Evolutionary conservation across 2,888 invertebrate genomes (phyloP).

Genomic region (Lutraria lutraria): DNA sequence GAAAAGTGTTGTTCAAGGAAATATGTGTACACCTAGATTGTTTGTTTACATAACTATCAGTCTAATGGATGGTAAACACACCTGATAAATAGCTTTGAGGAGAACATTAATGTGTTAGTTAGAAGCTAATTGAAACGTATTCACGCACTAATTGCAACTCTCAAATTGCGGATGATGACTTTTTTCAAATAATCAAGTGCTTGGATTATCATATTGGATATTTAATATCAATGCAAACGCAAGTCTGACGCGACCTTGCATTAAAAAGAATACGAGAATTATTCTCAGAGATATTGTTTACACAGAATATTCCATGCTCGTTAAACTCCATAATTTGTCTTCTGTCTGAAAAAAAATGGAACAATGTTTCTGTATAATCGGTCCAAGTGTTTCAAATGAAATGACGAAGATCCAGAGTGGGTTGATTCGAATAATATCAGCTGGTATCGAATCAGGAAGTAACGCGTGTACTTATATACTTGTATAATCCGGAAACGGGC

Average conservation of each 20-base stretch:
- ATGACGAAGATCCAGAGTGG: too few relatives aligned
- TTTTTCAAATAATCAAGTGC: background rate
- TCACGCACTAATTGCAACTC: slow-evolving; percentile 44
- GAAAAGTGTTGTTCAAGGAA: slow-evolving; percentile 17
- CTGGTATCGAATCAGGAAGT: too few relatives aligned
- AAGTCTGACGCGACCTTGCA: background rate
- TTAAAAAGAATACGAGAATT: slow-evolving; percentile 7
- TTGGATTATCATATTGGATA: background rate
- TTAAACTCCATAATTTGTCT: too few relatives aligned
- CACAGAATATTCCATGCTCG: background rate
- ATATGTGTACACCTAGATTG: slow-evolving; percentile 47
- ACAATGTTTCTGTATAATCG: too few relatives aligned
- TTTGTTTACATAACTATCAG: slow-evolving; percentile 48
- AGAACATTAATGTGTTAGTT: slow-evolving; percentile 39
- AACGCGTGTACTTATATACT: too few relatives aligned
- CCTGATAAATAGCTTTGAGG: slow-evolving; percentile 9
- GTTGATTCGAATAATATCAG: too few relatives aligned
- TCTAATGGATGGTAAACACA: slow-evolving; percentile 62
- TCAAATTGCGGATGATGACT: slow-evolving; percentile 13
- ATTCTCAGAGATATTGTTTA: background rate
- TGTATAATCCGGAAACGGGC: too few relatives aligned
- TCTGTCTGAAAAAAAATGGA: too few relatives aligned
- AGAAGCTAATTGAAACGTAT: slow-evolving; percentile 52
- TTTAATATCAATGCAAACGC: background rate
- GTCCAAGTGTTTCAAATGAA: too few relatives aligned